Evolutionary conservation across 2,888 invertebrate genomes (phyloP), one percentile per base, ranked within the genome.

Genomic region (Ormyrus labotus): DNA sequence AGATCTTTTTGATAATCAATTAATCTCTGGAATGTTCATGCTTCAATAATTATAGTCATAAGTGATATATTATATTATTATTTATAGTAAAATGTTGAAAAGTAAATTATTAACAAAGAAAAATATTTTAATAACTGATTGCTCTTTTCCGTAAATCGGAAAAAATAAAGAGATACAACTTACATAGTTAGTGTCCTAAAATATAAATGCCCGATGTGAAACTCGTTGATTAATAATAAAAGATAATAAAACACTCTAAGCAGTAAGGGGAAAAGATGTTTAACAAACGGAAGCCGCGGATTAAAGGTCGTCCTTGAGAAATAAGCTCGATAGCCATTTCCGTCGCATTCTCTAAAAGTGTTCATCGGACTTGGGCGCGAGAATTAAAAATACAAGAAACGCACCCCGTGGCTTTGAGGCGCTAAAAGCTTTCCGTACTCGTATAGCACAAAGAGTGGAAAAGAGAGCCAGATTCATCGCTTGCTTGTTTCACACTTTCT

Each of bases 341-440:
- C 71, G 64, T 70, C 70, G 58, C 57, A 19, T 47, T 60, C 11
- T 34, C 8, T 9, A 47, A 74, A 74, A 74, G 53, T 34, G 34
- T 53, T 51, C 51, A 34, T 34, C 65, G 57, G 34, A 34, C 34
- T 10, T 13, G 57, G 58, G 60, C 63, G 65, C 47, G 79, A 70
- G 78, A 84, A 85, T 84, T 84, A 84, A 85, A 85, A 85, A 85
- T 84, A 85, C 83, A 83, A 81, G 74, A 61, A 78, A 61, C 73
- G 73, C 63, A 57, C 73, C 48, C 60, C 13, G 81, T 63, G 67
- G 80, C 82, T 82, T 80, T 83, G 81, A 83, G 83, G 76, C 80
- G 80, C 82, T 85, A 85, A 85, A 85, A 85, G 85, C 85, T 85
- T 84, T 84, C 83, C 80, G 82, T 84, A 80, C 83, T 82, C 65